A percentile compares a stretch with the other conserved stretches of the same genome.
Conservation (phyloP, 2,888 invertebrate species). For the Phengaris alcon region DNA sequence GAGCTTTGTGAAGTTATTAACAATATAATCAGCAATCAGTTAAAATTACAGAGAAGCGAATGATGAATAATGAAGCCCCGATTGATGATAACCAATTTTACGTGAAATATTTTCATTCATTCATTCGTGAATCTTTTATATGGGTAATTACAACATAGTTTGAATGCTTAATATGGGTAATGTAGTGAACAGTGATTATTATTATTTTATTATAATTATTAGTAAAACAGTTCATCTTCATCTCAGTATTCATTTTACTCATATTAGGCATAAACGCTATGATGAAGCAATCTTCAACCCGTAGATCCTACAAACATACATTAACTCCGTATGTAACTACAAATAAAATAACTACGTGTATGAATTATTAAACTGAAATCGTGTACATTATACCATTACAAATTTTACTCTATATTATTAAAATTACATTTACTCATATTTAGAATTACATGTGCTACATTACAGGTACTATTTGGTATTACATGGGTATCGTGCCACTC, state of each 20-base stretch:
- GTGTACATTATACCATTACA: slow-evolving; percentile 20
- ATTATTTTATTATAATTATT: background rate
- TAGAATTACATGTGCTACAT: slow-evolving; percentile 13
- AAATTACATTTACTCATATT: slow-evolving; percentile 10
- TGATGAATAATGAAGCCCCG: background rate
- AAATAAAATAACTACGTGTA: slow-evolving; percentile 18
- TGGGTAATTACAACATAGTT: background rate
- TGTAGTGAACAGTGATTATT: background rate
- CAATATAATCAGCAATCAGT: background rate
- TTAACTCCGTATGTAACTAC: slow-evolving; percentile 14
- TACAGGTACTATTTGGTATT: slow-evolving; percentile 15
- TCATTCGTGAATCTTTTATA: slow-evolving; percentile 4
- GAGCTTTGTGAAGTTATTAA: background rate
- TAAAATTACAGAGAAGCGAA: slow-evolving; percentile 5
- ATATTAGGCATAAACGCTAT: background rate
- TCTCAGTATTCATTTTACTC: background rate
- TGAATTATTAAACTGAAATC: background rate
- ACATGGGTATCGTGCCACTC: slow-evolving; percentile 8
- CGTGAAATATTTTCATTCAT: background rate
- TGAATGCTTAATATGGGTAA: background rate
- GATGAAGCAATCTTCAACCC: background rate
- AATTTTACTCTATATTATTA: slow-evolving; percentile 23
- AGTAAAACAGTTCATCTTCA: background rate
- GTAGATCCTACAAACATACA: slow-evolving; percentile 13
- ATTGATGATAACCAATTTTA: background rate